Conservation (phyloP, 2,888 invertebrate species). For the Nephrotoma flavescens region DNA sequence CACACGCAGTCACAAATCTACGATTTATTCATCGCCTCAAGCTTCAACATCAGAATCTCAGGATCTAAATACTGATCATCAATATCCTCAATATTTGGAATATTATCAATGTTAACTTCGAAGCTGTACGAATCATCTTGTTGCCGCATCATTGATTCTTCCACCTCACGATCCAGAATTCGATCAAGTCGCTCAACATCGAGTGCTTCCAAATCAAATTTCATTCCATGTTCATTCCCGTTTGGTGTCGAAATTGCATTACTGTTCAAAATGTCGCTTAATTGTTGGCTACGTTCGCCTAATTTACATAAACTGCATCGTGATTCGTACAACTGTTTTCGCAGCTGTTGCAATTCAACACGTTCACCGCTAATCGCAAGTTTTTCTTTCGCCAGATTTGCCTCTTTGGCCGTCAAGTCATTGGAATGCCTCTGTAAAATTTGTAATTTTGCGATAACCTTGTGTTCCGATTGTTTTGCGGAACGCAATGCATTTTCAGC, state of each 20-base stretch:
- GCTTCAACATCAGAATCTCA: not conserved
- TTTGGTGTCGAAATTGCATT: conserved; percentile 1
- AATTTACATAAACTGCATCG: conserved; percentile 29
- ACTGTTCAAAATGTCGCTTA: conserved; percentile 17
- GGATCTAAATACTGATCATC: not conserved
- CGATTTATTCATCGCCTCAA: not conserved
- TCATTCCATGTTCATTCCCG: not conserved
- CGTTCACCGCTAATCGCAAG: conserved; percentile 26
- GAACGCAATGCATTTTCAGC: conserved; percentile 9
- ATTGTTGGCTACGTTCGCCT: conserved; percentile 21
- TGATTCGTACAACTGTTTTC: conserved; percentile 20
- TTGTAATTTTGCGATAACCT: conserved; percentile 23
- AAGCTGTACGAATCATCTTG: not conserved
- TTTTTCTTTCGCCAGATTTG: conserved; percentile 26
- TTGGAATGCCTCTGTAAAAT: conserved; percentile 22
- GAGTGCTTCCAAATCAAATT: not conserved
- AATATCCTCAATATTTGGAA: conserved; percentile 1
- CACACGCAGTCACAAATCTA: not conserved
- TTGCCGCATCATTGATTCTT: not conserved
- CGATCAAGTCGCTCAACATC: not conserved
- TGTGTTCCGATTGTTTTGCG: conserved; percentile 19
- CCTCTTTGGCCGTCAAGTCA: conserved; percentile 26
- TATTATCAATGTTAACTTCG: conserved; percentile 2
- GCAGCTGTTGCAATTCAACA: conserved; percentile 23
- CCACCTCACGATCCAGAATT: conserved; percentile 2